Conservation (phyloP, 35 echinoderm and acorn worm species). For the Ophioderma brevispina region DNA sequence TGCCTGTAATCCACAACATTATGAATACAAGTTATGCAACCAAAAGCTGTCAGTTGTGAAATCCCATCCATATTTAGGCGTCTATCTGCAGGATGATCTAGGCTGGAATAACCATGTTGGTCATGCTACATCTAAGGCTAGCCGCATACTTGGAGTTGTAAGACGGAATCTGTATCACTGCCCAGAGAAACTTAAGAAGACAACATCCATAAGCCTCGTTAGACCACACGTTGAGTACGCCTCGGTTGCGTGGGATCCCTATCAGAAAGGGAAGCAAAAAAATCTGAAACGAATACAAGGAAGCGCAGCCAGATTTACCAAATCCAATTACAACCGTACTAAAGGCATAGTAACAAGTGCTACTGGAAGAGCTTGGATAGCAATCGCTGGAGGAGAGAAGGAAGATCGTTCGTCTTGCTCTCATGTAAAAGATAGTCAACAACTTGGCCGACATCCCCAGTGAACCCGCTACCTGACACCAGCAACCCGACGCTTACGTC, state of each 20-base stretch:
- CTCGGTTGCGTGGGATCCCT: background rate
- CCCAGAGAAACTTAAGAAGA: conserved; percentile 14
- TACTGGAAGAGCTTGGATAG: conserved; percentile 22
- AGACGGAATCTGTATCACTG: conserved; percentile 24
- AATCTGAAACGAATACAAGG: background rate
- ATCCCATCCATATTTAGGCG: conserved; percentile 9
- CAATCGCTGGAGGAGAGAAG: conserved; percentile 15
- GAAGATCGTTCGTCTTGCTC: background rate
- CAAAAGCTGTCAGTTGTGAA: background rate
- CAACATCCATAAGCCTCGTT: background rate
- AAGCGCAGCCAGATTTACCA: conserved; percentile 5
- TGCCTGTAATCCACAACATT: background rate
- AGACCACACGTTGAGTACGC: background rate
- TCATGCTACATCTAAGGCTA: conserved; percentile 15
- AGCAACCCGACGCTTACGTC: conserved; percentile 11
- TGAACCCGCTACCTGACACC: conserved; percentile 7
- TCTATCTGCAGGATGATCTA: conserved; percentile 21
- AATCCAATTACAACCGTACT: no score
- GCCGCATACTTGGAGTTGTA: conserved; percentile 18
- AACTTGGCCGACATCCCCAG: conserved; percentile 34
- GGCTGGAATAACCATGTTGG: conserved; percentile 18
- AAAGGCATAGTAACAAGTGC: background rate
- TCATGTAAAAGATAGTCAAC: conserved; percentile 1
- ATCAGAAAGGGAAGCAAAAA: conserved; percentile 3
- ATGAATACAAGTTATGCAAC: conserved; percentile 4